Evolutionary conservation across 2,797 vertebrate genomes (phyloP).

Genomic region (Emys orbicularis): DNA sequence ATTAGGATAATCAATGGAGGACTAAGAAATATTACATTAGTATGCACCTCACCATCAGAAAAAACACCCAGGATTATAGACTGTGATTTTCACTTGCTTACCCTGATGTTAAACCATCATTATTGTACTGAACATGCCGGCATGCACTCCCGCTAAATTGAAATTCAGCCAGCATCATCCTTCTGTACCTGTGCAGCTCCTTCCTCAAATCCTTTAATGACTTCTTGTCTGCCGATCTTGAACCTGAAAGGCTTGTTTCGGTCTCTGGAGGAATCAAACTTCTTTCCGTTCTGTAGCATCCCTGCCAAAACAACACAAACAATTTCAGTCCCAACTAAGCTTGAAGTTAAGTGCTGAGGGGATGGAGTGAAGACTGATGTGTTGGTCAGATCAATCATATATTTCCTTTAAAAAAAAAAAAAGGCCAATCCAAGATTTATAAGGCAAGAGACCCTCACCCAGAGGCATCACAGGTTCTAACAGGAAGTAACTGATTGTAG

Average conservation of each 20-base stretch:
- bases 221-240: slow-evolving; percentile 95
- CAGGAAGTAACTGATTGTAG: neutral
- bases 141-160: neutral
- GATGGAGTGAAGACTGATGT: slow-evolving; percentile 13
- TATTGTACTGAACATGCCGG: neutral
- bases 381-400: neutral
- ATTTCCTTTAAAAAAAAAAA: neutral
- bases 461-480: neutral
- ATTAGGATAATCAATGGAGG: accelerated
- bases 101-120: neutral
- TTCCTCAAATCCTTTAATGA: slow-evolving; percentile 99
- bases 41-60: accelerated
- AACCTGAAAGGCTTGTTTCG: slow-evolving; percentile 99
- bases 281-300: slow-evolving; percentile 99
- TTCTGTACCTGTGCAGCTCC: slow-evolving; percentile 92
- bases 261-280: slow-evolving; percentile 99
- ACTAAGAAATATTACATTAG: neutral
- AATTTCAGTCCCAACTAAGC: slow-evolving; percentile 2
- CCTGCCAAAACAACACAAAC: slow-evolving; percentile 84
- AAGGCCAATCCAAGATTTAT: accelerated
- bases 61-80: neutral
- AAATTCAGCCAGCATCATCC: neutral
- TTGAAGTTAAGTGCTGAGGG: neutral
- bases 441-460: neutral
- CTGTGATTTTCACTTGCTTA: neutral